These are phyloP conservation scores for Stegodyphus dumicola DNA, from an alignment of 1,140 invertebrate species.

Conservation along the genomic window DNA sequence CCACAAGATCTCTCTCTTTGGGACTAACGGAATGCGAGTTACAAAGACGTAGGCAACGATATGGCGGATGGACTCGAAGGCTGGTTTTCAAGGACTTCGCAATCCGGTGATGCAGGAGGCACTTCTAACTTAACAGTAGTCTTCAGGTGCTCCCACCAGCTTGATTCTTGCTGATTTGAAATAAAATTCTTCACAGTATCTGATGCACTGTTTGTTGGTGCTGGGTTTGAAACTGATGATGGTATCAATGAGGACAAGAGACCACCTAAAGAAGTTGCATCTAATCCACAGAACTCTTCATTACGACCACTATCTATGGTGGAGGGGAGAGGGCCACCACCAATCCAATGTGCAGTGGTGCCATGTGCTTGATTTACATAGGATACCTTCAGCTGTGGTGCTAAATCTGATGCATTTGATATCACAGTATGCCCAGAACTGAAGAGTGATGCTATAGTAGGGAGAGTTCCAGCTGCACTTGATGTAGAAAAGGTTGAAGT, in stretches of 20 bases:
- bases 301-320: constrained; percentile 64
- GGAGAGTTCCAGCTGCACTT: constrained; percentile 19
- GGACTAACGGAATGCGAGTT: background rate
- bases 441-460: constrained; percentile 57
- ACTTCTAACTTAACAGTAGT: constrained; percentile 52
- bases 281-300: constrained; percentile 34
- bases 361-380: constrained; percentile 20
- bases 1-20: background rate
- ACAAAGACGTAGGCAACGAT: background rate
- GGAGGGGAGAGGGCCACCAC: constrained; percentile 41
- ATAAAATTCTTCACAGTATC: constrained; percentile 11
- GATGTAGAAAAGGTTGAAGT: constrained; percentile 30
- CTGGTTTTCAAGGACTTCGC: constrained; percentile 35
- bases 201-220: constrained; percentile 3
- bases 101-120: constrained; percentile 55
- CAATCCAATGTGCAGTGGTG: constrained; percentile 19
- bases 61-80: constrained; percentile 42
- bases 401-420: constrained; percentile 32
- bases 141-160: constrained; percentile 59
- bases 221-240: constrained; percentile 9
- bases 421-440: constrained; percentile 56
- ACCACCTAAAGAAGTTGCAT: constrained; percentile 23
- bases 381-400: constrained; percentile 32
- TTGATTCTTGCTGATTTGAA: constrained; percentile 13
- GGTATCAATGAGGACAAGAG: constrained; percentile 29